Base-by-base conservation (phyloP, 2,888 invertebrate genomes). In the Pterostichus niger region DNA sequence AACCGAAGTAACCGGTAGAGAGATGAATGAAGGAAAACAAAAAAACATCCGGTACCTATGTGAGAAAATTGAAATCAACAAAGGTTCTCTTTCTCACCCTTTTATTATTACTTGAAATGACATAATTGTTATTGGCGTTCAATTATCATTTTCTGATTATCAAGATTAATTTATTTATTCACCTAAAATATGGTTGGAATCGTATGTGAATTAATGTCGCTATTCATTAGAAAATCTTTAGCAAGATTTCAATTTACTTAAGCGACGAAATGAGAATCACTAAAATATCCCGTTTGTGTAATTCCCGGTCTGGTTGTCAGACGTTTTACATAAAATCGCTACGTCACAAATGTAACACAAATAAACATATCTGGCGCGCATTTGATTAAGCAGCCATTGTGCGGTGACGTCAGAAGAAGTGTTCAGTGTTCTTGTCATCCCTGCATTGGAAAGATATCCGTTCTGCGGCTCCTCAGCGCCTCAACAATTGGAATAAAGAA, bases 391-490 rank as follows among this genome's bases (percentile, higher is more conserved):
- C 87, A 86, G 87, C 87, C 86, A 88, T 88, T 89, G 89, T 88
- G 86, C 87, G 84, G 86, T 88, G 88, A 88, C 88, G 87, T 87
- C 87, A 88, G 89, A 64, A 64, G 64, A 64, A 64, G 64, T 64
- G 64, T 40, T 64, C 40, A 89, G 88, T 89, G 89, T 88, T 88
- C 88, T 89, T 89, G 89, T 89, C 89, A 89, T 73, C 89, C 86
- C 88, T 89, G 88, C 88, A 88, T 88, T 87, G 87, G 89, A 89
- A 89, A 89, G 89, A 89, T 89, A 88, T 87, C 88, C 87, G 86
- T 40, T 79, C 35, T 79, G 88, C 87, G 86, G 59, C 35, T 79
- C 17, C 11, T 35, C 15, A 40, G 44, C 80, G 13, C 71, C 40
- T 49, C 64, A 49, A 87, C 89, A 88, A 89, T 89, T 88, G 85